Conservation (phyloP, 2,888 invertebrate genomes). For the Pelosia muscerda region DNA sequence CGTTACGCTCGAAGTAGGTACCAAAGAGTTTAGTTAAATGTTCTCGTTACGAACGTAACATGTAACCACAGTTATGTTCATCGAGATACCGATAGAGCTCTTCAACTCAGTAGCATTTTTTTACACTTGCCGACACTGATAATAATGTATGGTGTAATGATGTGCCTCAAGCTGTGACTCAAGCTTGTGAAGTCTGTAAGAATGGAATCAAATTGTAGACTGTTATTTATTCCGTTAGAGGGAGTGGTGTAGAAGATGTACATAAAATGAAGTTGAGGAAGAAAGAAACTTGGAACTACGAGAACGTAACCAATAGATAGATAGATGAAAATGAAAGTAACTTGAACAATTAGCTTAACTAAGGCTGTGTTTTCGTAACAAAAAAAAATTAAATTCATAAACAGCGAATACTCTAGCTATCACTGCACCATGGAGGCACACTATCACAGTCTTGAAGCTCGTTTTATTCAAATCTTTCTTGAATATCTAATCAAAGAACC, state of each 20-base stretch:
- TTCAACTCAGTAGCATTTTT: background rate
- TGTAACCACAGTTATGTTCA: background rate
- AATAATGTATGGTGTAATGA: conserved; percentile 4
- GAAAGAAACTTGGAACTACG: too few relatives aligned
- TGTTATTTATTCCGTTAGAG: too few relatives aligned
- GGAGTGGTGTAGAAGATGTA: too few relatives aligned
- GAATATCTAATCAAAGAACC: background rate
- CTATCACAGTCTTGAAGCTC: too few relatives aligned
- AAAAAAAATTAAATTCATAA: too few relatives aligned
- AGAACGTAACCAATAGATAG: too few relatives aligned
- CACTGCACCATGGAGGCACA: background rate
- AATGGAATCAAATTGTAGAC: background rate
- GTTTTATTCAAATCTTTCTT: too few relatives aligned
- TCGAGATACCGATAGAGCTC: background rate
- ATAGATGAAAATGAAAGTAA: too few relatives aligned
- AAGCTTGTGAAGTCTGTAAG: background rate
- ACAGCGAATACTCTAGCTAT: background rate
- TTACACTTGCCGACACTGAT: background rate
- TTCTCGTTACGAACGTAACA: background rate
- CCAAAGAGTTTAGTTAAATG: background rate
- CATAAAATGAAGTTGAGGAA: too few relatives aligned
- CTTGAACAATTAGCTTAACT: too few relatives aligned
- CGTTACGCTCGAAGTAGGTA: background rate
- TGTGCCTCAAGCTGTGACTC: too few relatives aligned
- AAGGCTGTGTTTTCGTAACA: too few relatives aligned